These are phyloP conservation scores for Argyrosomus regius DNA, from an alignment of 2,797 vertebrate species.

Conservation along the genomic window DNA sequence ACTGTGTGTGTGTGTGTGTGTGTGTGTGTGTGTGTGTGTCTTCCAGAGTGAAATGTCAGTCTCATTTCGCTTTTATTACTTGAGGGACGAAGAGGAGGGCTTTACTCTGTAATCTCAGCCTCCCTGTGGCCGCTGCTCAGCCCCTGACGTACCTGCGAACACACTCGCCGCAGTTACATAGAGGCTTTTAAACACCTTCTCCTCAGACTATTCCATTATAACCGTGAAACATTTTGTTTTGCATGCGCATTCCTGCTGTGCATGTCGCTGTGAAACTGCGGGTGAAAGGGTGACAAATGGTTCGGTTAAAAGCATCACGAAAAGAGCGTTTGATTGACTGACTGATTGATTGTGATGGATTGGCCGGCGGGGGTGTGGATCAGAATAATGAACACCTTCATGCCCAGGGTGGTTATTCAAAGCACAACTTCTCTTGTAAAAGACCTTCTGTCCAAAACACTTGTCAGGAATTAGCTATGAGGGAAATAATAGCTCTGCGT, in stretches of 20 bases:
- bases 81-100: slow-evolving; percentile 77
- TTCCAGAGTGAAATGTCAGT: slow-evolving; percentile 81
- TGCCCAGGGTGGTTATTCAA: slow-evolving; percentile 55
- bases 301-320: slow-evolving; percentile 70
- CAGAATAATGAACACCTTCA: slow-evolving; percentile 73
- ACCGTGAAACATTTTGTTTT: slow-evolving; percentile 62
- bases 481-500: slow-evolving; percentile 34
- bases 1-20: slow-evolving; percentile 32
- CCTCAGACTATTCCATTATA: slow-evolving; percentile 64
- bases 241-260: slow-evolving; percentile 59
- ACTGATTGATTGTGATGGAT: slow-evolving; percentile 78
- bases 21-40: slow-evolving; percentile 41
- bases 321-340: slow-evolving; percentile 77
- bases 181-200: slow-evolving; percentile 72
- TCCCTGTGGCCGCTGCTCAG: slow-evolving; percentile 66
- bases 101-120: slow-evolving; percentile 78
- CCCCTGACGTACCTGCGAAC: slow-evolving; percentile 62
- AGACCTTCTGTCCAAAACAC: slow-evolving; percentile 54
- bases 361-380: slow-evolving; percentile 59
- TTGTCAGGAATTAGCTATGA: slow-evolving; percentile 53
- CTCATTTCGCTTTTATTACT: slow-evolving; percentile 84
- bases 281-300: slow-evolving; percentile 71
- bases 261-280: slow-evolving; percentile 37
- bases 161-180: slow-evolving; percentile 36
- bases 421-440: slow-evolving; percentile 42